phyloP scores from a whole-genome alignment of 2,113 vertebrate genomes.

The Sardina pilchardus region DNA sequence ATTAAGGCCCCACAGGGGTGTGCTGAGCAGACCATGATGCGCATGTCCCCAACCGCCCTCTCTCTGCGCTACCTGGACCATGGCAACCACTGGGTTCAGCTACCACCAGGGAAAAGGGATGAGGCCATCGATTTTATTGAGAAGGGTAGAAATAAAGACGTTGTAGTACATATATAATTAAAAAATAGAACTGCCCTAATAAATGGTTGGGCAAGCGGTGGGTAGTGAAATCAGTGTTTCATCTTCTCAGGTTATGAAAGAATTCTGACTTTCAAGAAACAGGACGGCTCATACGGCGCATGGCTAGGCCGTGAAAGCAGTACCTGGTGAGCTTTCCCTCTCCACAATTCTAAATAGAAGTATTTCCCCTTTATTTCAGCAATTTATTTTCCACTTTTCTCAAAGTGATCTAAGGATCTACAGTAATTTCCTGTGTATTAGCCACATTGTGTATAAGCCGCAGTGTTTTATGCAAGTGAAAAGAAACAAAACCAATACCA shows the following conservation, averaged over 20 bases:
- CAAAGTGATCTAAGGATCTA: no score
- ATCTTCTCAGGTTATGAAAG: slow-evolving; percentile 67
- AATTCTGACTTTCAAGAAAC: slow-evolving; percentile 65
- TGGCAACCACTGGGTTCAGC: slow-evolving; percentile 71
- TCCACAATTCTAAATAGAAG: not conserved
- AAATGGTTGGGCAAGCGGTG: not conserved
- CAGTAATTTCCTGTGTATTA: no score
- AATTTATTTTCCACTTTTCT: no score
- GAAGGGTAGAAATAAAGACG: slow-evolving; percentile 56
- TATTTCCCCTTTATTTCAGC: no score
- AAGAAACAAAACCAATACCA: no score
- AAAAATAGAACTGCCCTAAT: not conserved
- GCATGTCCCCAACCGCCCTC: slow-evolving; percentile 70
- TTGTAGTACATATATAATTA: not conserved
- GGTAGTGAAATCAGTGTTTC: not conserved
- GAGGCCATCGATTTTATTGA: slow-evolving; percentile 64
- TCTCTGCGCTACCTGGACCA: slow-evolving; percentile 79
- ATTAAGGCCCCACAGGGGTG: slow-evolving; percentile 73
- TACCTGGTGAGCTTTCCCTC: slow-evolving; percentile 68
- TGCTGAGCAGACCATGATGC: slow-evolving; percentile 78
- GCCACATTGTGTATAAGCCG: no score
- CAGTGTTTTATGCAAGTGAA: no score
- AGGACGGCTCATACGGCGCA: slow-evolving; percentile 69
- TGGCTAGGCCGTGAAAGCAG: slow-evolving; percentile 61
- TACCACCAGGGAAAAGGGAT: slow-evolving; percentile 73